These are phyloP conservation scores for Epizoanthus scotinus DNA, from an alignment of 92 coral and sea anemone genomes.

Conservation along the genomic window DNA sequence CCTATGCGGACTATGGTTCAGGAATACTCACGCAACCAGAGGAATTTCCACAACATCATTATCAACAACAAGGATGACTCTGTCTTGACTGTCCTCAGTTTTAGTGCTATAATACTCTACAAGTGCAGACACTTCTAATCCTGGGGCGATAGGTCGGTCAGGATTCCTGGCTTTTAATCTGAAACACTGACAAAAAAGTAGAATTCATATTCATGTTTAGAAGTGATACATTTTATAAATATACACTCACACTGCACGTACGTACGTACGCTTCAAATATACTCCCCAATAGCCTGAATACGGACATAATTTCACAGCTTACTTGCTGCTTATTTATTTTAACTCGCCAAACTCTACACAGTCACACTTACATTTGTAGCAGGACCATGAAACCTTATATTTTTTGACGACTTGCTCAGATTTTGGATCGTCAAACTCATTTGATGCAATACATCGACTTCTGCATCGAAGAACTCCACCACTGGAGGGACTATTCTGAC, in stretches of 20 bases:
- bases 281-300: too few species aligned
- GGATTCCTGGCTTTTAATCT: conserved; percentile 88
- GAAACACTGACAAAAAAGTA: conserved; percentile 66
- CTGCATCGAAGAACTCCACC: conserved; percentile 97
- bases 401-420: conserved; percentile 88
- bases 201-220: background rate
- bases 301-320: too few species aligned
- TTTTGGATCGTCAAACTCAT: conserved; percentile 95
- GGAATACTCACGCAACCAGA: conserved; percentile 88
- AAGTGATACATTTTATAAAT: background rate
- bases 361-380: conserved; percentile 77
- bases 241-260: too few species aligned
- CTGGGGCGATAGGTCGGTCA: conserved; percentile 94
- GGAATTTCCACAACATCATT: conserved; percentile 97
- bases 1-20: too few species aligned
- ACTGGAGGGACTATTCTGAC: conserved; percentile 96
- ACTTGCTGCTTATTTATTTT: too few species aligned
- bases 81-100: conserved; percentile 89
- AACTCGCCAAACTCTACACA: background rate
- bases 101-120: conserved; percentile 89
- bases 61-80: conserved; percentile 90
- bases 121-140: conserved; percentile 87
- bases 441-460: conserved; percentile 91
- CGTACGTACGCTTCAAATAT: background rate
- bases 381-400: conserved; percentile 94